phyloP scores from a whole-genome alignment of 1,140 invertebrate genomes.

The Zophobas atratus region DNA sequence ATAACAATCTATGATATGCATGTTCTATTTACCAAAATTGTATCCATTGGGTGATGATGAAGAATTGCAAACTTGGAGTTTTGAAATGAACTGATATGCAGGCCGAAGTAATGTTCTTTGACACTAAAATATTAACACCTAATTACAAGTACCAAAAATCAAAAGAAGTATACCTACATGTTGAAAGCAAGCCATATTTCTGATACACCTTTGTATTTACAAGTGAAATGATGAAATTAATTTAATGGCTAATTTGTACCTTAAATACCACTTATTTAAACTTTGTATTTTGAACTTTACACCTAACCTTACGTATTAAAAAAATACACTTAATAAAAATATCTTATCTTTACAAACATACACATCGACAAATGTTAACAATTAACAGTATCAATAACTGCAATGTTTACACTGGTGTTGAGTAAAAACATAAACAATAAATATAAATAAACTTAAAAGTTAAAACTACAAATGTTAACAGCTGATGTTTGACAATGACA shows the following conservation, averaged over 20 bases:
- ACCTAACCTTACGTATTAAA: too few relatives aligned
- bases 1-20: background rate
- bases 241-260: background rate
- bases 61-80: conserved; percentile 44
- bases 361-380: too few relatives aligned
- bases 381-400: too few relatives aligned
- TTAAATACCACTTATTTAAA: background rate
- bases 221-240: too few relatives aligned
- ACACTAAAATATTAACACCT: conserved; percentile 1
- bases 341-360: too few relatives aligned
- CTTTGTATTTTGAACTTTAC: conserved; percentile 29
- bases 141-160: background rate
- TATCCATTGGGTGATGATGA: conserved; percentile 50
- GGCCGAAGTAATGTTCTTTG: conserved; percentile 19
- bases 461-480: background rate
- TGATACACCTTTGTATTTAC: too few relatives aligned
- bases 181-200: conserved; percentile 38
- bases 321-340: too few relatives aligned
- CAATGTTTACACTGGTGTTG: too few relatives aligned
- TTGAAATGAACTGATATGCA: conserved; percentile 3
- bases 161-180: conserved; percentile 13
- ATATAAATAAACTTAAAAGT: conserved; percentile 8
- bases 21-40: conserved; percentile 55
- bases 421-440: background rate
- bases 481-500: background rate